Percentiles rank a stretch among this genome's conserved stretches.
Evolutionary conservation across 2,797 vertebrate species (phyloP).

Genomic region (Leptodactylus fallax): DNA sequence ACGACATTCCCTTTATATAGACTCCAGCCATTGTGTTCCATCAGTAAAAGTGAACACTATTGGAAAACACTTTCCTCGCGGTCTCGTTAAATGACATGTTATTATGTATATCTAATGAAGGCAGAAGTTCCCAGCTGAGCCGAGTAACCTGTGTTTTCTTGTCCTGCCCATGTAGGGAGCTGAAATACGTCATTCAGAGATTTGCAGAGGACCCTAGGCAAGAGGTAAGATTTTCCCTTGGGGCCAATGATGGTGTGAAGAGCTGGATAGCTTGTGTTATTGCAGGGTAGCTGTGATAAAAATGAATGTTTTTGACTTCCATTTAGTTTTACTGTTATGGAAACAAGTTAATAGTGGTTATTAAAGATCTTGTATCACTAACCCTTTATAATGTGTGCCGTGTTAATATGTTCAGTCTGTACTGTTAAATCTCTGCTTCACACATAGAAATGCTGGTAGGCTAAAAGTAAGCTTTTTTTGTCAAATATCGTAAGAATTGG

Average conservation of each 20-base stretch:
- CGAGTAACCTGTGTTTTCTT: conserved; percentile 41
- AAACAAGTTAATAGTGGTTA: not conserved
- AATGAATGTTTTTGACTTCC: not conserved
- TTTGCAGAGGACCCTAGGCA: conserved; percentile 97
- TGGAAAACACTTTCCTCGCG: not conserved
- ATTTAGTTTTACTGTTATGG: conserved; percentile 4
- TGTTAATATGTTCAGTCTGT: not conserved
- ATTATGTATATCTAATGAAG: conserved; percentile 9
- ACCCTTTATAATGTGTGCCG: not conserved
- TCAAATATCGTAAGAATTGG: too few species aligned
- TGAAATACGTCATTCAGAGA: conserved; percentile 98
- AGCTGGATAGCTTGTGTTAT: conserved; percentile 4
- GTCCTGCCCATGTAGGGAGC: conserved; percentile 82
- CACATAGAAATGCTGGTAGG: not conserved
- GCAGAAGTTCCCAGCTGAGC: not conserved
- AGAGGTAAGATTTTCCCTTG: conserved; percentile 83
- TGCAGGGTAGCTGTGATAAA: conserved; percentile 2
- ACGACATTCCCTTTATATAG: not conserved
- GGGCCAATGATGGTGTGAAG: conserved; percentile 1
- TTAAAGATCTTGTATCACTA: not conserved
- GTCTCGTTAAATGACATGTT: not conserved
- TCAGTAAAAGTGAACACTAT: not conserved
- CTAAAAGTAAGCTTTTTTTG: not conserved
- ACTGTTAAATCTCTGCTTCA: not conserved
- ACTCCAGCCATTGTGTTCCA: not conserved